Percentiles rank a stretch among this genome's conserved stretches.
Evolutionary conservation across 2,888 invertebrate genomes (phyloP).

Genomic region (Frankliniella intonsa): DNA sequence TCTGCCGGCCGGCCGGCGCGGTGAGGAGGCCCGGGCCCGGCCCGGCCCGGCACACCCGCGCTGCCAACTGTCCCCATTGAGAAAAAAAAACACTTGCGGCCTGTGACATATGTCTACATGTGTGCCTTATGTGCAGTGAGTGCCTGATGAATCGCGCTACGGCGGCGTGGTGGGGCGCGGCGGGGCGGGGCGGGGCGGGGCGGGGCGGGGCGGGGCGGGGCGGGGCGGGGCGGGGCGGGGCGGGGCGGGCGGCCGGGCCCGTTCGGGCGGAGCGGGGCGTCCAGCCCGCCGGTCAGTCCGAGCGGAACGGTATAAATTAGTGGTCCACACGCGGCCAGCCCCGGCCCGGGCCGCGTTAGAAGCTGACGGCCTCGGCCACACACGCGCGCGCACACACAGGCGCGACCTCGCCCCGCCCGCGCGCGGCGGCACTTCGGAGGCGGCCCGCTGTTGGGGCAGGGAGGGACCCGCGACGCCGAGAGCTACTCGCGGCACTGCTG

Average conservation of each 20-base stretch:
- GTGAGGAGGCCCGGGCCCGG: neutral
- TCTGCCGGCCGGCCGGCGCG: neutral
- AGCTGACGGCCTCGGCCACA: too few relatives aligned
- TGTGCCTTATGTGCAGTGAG: neutral
- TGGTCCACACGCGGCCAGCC: neutral
- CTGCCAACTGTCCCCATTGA: neutral
- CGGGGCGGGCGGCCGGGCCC: too few relatives aligned
- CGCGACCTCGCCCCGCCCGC: too few relatives aligned
- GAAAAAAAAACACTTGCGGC: neutral
- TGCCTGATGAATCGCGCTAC: neutral
- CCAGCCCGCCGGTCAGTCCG: neutral
- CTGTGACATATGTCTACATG: conserved; percentile 20
- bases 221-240: neutral
- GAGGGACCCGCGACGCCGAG: too few relatives aligned
- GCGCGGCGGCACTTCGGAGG: too few relatives aligned
- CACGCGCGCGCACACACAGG: too few relatives aligned
- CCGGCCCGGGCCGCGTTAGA: too few relatives aligned
- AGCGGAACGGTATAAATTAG: neutral
- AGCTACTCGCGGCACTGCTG: too few relatives aligned
- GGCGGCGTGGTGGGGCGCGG: neutral
- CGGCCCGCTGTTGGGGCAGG: too few relatives aligned
- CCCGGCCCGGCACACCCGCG: neutral
- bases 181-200: neutral
- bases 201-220: neutral
- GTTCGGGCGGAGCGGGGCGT: neutral